Conservation (phyloP, 2,888 invertebrate genomes). For the Mimas tiliae region DNA sequence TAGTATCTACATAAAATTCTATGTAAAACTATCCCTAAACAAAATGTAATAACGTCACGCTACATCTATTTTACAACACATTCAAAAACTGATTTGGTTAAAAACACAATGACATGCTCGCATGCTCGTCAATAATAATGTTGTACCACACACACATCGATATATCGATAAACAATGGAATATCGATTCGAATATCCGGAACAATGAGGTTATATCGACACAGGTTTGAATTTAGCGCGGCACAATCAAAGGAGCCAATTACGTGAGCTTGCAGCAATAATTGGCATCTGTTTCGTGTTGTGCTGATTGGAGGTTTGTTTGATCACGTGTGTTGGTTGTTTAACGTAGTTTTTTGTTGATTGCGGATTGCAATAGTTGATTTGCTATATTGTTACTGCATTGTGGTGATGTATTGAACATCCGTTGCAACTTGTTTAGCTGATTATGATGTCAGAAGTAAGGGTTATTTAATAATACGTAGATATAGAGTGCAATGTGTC, state of each 20-base stretch:
- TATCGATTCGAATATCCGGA: neutral
- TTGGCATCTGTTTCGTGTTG: slow-evolving; percentile 37
- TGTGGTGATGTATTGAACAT: neutral
- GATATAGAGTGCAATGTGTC: too few species aligned
- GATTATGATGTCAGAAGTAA: neutral
- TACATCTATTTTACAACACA: slow-evolving; percentile 14
- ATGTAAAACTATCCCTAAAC: slow-evolving; percentile 1
- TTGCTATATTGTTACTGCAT: neutral
- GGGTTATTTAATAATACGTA: too few species aligned
- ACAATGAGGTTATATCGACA: slow-evolving; percentile 32
- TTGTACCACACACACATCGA: neutral
- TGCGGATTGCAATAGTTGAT: neutral
- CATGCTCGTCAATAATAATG: slow-evolving; percentile 10
- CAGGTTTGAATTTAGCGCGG: slow-evolving; percentile 37
- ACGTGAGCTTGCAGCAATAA: slow-evolving; percentile 36
- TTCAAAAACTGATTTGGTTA: slow-evolving; percentile 23
- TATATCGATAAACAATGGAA: slow-evolving; percentile 1
- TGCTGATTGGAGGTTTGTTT: slow-evolving; percentile 19
- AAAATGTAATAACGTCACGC: slow-evolving; percentile 6
- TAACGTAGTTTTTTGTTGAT: neutral
- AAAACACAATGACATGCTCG: slow-evolving; percentile 9
- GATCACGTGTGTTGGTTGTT: slow-evolving; percentile 1
- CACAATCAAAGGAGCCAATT: slow-evolving; percentile 43
- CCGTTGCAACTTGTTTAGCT: neutral
- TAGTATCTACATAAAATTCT: neutral